Evolutionary conservation across 2,797 vertebrate species (phyloP).

Genomic region (Microcaecilia unicolor): DNA sequence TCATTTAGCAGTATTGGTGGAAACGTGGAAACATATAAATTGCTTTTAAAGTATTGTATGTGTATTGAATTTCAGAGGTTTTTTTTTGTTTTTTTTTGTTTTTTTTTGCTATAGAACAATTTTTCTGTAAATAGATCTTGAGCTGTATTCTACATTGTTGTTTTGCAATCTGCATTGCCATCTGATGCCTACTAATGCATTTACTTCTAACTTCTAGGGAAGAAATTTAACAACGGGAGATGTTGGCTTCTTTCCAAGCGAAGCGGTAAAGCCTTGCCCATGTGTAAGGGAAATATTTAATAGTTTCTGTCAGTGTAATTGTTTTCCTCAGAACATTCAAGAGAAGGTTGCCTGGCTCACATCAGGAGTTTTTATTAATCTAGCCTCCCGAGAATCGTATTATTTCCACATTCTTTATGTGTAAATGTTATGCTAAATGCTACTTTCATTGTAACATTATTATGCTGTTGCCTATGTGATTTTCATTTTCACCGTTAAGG

Average conservation of each 20-base stretch:
- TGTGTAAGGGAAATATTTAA: slow-evolving; percentile 72
- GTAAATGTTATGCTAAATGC: neutral
- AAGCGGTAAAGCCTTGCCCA: slow-evolving; percentile 85
- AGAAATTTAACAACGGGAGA: slow-evolving; percentile 82
- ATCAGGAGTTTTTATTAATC: slow-evolving; percentile 6
- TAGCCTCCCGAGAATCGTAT: neutral
- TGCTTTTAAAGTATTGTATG: no score
- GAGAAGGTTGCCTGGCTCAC: neutral
- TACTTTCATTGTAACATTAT: slow-evolving; percentile 4
- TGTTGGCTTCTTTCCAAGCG: slow-evolving; percentile 91
- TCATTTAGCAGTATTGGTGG: no score
- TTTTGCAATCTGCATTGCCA: neutral
- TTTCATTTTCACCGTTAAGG: slow-evolving; percentile 1
- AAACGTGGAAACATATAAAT: no score
- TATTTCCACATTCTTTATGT: slow-evolving; percentile 1
- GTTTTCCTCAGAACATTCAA: slow-evolving; percentile 1
- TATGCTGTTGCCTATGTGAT: neutral
- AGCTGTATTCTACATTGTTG: accelerated
- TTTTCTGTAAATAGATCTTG: neutral
- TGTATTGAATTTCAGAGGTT: neutral
- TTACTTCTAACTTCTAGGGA: slow-evolving; percentile 68
- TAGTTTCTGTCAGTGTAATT: slow-evolving; percentile 7
- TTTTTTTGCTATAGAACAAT: no score
- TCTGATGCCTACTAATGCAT: slow-evolving; percentile 17
- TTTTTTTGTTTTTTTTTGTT: no score